phyloP scores from a whole-genome alignment of 1,140 invertebrate species.

The Ceratina japonica region DNA sequence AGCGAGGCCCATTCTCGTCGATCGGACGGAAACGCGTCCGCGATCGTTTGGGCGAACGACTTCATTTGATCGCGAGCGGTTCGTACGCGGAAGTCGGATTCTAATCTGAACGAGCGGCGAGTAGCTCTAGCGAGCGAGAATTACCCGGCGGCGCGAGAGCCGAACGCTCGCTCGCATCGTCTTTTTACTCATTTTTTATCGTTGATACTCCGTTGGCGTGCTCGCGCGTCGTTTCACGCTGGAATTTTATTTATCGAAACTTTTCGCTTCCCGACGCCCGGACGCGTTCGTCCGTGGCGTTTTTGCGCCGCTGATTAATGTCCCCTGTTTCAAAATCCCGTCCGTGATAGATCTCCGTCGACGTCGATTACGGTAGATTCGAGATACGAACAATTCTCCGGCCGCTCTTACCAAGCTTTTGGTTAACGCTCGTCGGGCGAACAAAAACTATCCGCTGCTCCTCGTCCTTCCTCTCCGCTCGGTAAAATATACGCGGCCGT shows the following conservation, averaged over 20 bases:
- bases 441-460: no score
- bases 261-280: slow-evolving; percentile 49
- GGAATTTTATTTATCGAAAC: slow-evolving; percentile 74
- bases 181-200: slow-evolving; percentile 55
- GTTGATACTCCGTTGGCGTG: slow-evolving; percentile 76
- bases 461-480: no score
- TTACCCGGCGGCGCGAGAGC: neutral
- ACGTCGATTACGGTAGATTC: neutral
- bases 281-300: slow-evolving; percentile 24
- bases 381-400: neutral
- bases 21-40: neutral
- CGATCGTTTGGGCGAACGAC: no score
- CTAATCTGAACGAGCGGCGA: neutral
- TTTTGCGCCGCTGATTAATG: slow-evolving; percentile 51
- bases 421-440: no score
- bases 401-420: no score
- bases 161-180: neutral
- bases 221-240: slow-evolving; percentile 72
- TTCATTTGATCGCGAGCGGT: no score
- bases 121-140: no score
- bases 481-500: no score
- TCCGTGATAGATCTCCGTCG: neutral
- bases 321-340: slow-evolving; percentile 27
- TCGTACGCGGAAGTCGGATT: slow-evolving; percentile 27
- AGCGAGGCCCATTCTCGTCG: neutral